These are phyloP conservation scores for Epirrhoe alternata DNA, from an alignment of 2,888 invertebrate species.

Conservation along the genomic window DNA sequence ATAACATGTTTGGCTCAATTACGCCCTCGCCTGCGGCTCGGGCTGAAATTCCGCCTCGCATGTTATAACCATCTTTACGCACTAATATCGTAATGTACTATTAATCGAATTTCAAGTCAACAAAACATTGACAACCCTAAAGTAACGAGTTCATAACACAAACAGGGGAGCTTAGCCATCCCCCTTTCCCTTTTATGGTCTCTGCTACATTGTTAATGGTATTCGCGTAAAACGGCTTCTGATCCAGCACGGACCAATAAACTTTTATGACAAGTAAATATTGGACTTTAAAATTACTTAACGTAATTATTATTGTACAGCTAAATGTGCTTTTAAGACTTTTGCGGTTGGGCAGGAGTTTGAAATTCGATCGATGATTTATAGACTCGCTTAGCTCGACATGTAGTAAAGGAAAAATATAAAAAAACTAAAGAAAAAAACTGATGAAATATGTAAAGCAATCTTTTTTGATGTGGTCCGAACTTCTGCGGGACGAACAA, in stretches of 20 bases:
- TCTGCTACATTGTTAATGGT: conserved; percentile 45
- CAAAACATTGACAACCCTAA: conserved; percentile 28
- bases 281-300: conserved; percentile 17
- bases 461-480: too few relatives aligned
- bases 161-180: conserved; percentile 36
- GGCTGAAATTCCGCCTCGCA: too few relatives aligned
- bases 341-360: background rate
- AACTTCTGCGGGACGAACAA: too few relatives aligned
- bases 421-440: too few relatives aligned
- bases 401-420: too few relatives aligned
- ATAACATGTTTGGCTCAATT: too few relatives aligned
- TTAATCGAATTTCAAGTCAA: background rate
- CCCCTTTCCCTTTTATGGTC: conserved; percentile 49
- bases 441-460: too few relatives aligned
- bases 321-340: background rate
- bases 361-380: background rate
- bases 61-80: too few relatives aligned
- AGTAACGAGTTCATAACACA: conserved; percentile 22
- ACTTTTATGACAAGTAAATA: conserved; percentile 27
- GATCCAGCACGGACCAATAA: conserved; percentile 16
- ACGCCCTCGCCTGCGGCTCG: too few relatives aligned
- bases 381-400: background rate
- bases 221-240: conserved; percentile 27
- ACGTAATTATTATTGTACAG: background rate
- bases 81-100: too few relatives aligned